Conservation (phyloP, 2,888 invertebrate species). For the Molanna angustata region DNA sequence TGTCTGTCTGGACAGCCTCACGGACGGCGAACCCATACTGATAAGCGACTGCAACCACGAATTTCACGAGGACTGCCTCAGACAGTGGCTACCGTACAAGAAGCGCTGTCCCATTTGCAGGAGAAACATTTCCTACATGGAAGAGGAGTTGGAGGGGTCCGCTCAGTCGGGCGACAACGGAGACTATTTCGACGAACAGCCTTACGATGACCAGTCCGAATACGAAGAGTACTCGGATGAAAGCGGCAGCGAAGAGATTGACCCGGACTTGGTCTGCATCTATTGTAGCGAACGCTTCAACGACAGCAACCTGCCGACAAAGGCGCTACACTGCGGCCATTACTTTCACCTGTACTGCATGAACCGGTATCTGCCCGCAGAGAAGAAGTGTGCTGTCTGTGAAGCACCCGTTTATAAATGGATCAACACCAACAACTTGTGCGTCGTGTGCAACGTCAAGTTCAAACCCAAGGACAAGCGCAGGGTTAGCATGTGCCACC, state of each 20-base stretch:
- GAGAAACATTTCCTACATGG: neutral
- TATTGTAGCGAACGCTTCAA: no score
- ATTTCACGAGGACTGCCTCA: slow-evolving; percentile 1
- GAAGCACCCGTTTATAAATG: neutral
- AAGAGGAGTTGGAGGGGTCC: neutral
- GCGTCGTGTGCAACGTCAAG: neutral
- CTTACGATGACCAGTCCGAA: neutral
- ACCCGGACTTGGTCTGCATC: no score
- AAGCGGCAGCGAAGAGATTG: no score
- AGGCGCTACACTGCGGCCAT: slow-evolving; percentile 2
- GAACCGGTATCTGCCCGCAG: neutral
- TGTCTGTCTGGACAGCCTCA: slow-evolving; percentile 3
- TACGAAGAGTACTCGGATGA: no score
- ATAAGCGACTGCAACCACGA: slow-evolving; percentile 4
- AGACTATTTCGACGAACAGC: neutral
- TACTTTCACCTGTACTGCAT: neutral
- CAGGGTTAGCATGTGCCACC: neutral
- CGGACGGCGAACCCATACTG: neutral
- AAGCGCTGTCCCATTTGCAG: slow-evolving; percentile 13
- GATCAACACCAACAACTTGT: slow-evolving; percentile 4
- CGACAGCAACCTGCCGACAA: neutral
- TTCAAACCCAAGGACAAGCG: neutral
- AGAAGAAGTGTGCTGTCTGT: neutral
- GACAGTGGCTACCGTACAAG: slow-evolving; percentile 7
- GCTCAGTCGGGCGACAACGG: neutral